Percentiles rank a stretch among this genome's conserved stretches.
Conservation (phyloP, 2,888 invertebrate species). For the Agonum fuliginosum region DNA sequence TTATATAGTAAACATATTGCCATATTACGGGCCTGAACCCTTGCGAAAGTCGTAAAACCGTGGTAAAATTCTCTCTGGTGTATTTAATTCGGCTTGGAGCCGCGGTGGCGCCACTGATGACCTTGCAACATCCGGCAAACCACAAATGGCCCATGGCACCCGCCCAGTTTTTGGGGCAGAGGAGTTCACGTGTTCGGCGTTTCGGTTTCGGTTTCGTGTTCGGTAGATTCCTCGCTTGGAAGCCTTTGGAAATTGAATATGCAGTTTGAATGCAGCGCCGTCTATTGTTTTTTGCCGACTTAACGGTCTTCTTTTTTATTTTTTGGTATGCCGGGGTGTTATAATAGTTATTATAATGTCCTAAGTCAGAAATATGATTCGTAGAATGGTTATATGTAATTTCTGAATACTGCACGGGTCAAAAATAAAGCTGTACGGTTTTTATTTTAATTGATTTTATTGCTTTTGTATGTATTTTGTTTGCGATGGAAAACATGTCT, state of each 20-base stretch:
- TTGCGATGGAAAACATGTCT: no score
- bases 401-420: background rate
- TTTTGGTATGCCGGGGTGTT: background rate
- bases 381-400: background rate
- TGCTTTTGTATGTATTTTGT: no score
- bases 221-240: slow-evolving; percentile 7
- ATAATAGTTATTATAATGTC: no score
- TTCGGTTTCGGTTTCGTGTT: slow-evolving; percentile 3
- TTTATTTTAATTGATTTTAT: no score
- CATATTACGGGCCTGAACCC: no score
- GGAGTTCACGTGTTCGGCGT: slow-evolving; percentile 1
- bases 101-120: slow-evolving; percentile 68
- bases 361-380: background rate
- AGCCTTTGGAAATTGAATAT: slow-evolving; percentile 29
- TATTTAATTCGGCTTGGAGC: slow-evolving; percentile 70
- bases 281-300: background rate
- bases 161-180: slow-evolving; percentile 42
- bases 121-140: slow-evolving; percentile 68
- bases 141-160: slow-evolving; percentile 56
- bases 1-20: no score
- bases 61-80: no score
- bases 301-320: background rate
- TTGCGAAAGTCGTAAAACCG: slow-evolving; percentile 44
- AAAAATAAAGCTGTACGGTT: no score
- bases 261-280: background rate